Evolutionary conservation across 2,888 invertebrate species (phyloP), one percentile per base, ranked within the genome.

Genomic region (Xiphydria camelus): DNA sequence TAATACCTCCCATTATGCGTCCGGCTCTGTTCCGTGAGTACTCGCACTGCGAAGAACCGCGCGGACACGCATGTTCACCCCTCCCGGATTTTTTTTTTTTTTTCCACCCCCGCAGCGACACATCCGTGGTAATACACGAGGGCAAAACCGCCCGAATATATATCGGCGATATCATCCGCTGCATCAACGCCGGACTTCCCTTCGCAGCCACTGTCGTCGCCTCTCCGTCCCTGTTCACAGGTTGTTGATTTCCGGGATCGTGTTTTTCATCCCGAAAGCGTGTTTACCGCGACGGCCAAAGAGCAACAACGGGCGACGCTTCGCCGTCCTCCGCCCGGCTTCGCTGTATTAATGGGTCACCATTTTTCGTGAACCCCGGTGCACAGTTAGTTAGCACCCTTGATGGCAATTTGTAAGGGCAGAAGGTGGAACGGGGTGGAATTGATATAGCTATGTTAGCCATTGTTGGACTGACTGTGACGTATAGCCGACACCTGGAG

Each of bases 1-100:
- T 68, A 66, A 70, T 69, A 68, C 66, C 61, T 44, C 57, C 62
- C 59, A 67, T 69, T 70, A 69, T 69, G 59, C 49, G 55, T 55
- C 5, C 14, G 10, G n/a, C 59, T 53, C 56, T 51, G 51, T 54
- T 52, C 50, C 45, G 33, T 31, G 37, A 33, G n/a, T n/a, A n/a
- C n/a, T n/a, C n/a, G n/a, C n/a, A n/a, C n/a, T n/a, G n/a, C n/a
- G n/a, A n/a, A n/a, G n/a, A n/a, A n/a, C n/a, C n/a, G n/a, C n/a
- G n/a, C n/a, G n/a, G n/a, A n/a, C n/a, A n/a, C n/a, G n/a, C n/a
- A n/a, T n/a, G n/a, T n/a, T n/a, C n/a, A n/a, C n/a, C n/a, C n/a
- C n/a, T n/a, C n/a, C n/a, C n/a, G n/a, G n/a, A n/a, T n/a, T n/a
- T n/a, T n/a, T n/a, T n/a, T n/a, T n/a, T n/a, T n/a, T n/a, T n/a